These are phyloP conservation scores for Clistopyga incitator DNA, from an alignment of 2,888 invertebrate species.

Conservation along the genomic window DNA sequence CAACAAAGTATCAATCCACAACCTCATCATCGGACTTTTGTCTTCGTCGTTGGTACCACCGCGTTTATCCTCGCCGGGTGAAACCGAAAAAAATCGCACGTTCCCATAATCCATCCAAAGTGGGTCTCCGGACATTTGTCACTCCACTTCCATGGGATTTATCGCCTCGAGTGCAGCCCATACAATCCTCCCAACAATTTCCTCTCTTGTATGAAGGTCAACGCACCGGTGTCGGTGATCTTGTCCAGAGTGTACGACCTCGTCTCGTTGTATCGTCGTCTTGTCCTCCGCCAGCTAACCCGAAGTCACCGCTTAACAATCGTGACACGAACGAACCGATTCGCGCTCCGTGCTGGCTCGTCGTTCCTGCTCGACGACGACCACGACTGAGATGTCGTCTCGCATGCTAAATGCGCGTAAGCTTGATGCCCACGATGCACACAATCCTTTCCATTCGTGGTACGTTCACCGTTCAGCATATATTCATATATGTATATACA, in stretches of 20 bases:
- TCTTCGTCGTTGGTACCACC: not conserved
- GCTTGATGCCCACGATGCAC: slow-evolving; percentile 63
- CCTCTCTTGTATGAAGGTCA: slow-evolving; percentile 55
- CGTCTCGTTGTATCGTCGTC: slow-evolving; percentile 35
- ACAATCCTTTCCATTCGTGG: slow-evolving; percentile 35
- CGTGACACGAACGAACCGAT: slow-evolving; percentile 68
- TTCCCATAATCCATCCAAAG: not conserved
- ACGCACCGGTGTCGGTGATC: slow-evolving; percentile 54
- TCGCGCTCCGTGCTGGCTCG: slow-evolving; percentile 41
- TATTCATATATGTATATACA: slow-evolving; percentile 18
- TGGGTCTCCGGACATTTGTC: slow-evolving; percentile 11
- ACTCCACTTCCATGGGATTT: slow-evolving; percentile 12
- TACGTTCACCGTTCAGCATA: slow-evolving; percentile 44
- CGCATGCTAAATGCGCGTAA: slow-evolving; percentile 43
- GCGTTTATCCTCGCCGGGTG: not conserved
- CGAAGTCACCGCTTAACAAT: slow-evolving; percentile 54
- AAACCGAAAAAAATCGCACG: not conserved
- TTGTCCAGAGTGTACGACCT: slow-evolving; percentile 47
- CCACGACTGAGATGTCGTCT: slow-evolving; percentile 40
- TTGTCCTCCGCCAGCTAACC: slow-evolving; percentile 24
- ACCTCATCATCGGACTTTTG: not conserved
- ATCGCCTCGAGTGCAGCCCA: not conserved
- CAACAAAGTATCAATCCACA: slow-evolving; percentile 31
- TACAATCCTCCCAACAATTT: not conserved
- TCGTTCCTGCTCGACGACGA: slow-evolving; percentile 41